Evolutionary conservation across 1,140 invertebrate species (phyloP), one percentile per base, ranked within the genome.

Genomic region (Halyomorpha halys): DNA sequence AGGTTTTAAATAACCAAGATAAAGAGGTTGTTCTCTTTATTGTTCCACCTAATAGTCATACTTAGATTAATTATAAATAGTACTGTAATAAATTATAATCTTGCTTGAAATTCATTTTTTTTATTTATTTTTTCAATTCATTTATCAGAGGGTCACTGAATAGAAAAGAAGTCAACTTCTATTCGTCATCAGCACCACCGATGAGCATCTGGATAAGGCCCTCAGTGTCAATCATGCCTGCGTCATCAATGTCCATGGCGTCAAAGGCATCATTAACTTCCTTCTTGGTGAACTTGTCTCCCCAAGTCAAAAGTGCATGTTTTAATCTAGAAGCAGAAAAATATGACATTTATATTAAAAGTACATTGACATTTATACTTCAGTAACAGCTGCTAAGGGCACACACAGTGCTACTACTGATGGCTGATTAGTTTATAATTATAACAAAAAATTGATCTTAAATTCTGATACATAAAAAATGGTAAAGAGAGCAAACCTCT

Each of bases 261-360:
- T 96, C 94, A 77, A 87, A 97, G 51, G 92, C 91, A 73, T 96
- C 91, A 76, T 94, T 89, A 71, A 94, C 87, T 78, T 98, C 94
- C 73, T 91, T 86, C 71, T 84, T 80, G 71, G 84, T 83, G 83
- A 97, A 97, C 80, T 96, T 97, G 75, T 98, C 94, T 70, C 95
- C 94, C 84, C 89, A 97, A 76, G 91, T 94, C 83, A 90, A 87
- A 72, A 98, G 82, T 68, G 91, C 86, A 76, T 94, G 90, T 78
- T 92, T 91, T 77, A 98, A 83, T 76, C 92, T 90, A 71, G 16
- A 77, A 75, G 70, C 8, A 53, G 16, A 53, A 21, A 53, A 53
- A 53, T 11, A n/a, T 6, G 16, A 18, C 13, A 49, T n/a, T 18
- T 49, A 3, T 30, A 30, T 30, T 30, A 30, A 30, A 4, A 4